These are phyloP conservation scores for Plutella xylostella DNA, from an alignment of 2,888 invertebrate genomes.

Conservation along the genomic window DNA sequence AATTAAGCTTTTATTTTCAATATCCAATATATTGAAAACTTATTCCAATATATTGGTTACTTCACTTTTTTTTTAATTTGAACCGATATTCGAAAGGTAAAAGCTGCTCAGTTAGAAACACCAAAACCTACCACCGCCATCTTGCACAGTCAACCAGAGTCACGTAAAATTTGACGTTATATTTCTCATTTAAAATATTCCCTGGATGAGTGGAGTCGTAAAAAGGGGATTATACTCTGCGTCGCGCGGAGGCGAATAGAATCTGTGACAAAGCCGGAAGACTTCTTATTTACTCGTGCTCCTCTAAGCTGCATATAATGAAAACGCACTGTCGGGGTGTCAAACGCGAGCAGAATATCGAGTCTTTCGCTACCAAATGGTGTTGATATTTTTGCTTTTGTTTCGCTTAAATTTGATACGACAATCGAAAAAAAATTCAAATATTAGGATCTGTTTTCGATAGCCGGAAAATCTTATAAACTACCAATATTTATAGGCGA, in stretches of 20 bases:
- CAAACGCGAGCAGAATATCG: constrained; percentile 48
- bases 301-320: constrained; percentile 70
- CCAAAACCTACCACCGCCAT: too few relatives aligned
- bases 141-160: constrained; percentile 20
- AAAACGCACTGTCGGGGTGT: constrained; percentile 65
- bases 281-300: constrained; percentile 57
- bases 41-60: too few relatives aligned
- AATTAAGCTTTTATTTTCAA: too few relatives aligned
- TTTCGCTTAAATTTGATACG: too few relatives aligned
- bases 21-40: too few relatives aligned
- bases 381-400: constrained; percentile 43
- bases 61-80: too few relatives aligned
- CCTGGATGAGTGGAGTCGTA: constrained; percentile 62
- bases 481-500: too few relatives aligned
- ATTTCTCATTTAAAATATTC: constrained; percentile 65
- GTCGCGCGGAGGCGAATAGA: not conserved
- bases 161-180: constrained; percentile 57
- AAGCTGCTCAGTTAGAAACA: too few relatives aligned
- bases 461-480: too few relatives aligned
- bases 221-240: constrained; percentile 64
- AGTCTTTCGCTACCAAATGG: constrained; percentile 10
- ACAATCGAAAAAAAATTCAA: too few relatives aligned
- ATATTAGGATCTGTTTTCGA: too few relatives aligned
- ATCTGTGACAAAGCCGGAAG: constrained; percentile 25
- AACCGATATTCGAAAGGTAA: too few relatives aligned